phyloP scores from a whole-genome alignment of 2,888 invertebrate genomes.

The Xanthia togata region DNA sequence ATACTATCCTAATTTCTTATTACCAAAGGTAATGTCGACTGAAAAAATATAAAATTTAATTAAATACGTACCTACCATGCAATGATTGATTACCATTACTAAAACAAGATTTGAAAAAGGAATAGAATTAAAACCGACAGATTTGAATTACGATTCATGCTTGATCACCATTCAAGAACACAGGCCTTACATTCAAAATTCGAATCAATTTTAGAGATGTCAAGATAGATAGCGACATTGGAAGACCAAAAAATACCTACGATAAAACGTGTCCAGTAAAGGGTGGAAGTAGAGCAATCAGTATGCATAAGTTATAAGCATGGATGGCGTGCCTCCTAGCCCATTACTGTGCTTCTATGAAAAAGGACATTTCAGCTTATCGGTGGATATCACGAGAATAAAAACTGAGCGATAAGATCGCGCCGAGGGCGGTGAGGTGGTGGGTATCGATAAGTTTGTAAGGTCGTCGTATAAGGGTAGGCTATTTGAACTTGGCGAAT shows the following conservation, averaged over 20 bases:
- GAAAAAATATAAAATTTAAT: neutral
- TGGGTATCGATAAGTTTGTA: constrained; percentile 54
- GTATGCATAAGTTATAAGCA: constrained; percentile 88
- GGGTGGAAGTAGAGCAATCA: constrained; percentile 87
- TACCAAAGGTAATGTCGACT: neutral
- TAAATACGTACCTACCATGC: neutral
- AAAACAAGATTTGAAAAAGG: neutral
- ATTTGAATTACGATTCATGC: neutral
- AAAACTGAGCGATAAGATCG: constrained; percentile 88
- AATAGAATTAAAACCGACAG: neutral
- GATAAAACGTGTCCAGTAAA: constrained; percentile 78
- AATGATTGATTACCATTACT: neutral
- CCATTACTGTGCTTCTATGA: constrained; percentile 90
- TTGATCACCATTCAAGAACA: constrained; percentile 32
- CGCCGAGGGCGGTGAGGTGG: constrained; percentile 60
- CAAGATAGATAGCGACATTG: constrained; percentile 65
- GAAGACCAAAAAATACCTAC: constrained; percentile 66
- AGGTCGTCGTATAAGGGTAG: constrained; percentile 36
- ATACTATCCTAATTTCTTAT: neutral
- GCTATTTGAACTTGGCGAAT: constrained; percentile 9
- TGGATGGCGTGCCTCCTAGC: constrained; percentile 85
- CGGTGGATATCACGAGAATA: constrained; percentile 90
- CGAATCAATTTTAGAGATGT: constrained; percentile 59
- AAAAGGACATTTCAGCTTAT: constrained; percentile 90
- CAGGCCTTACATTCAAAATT: constrained; percentile 14